Percentiles rank a stretch among this genome's conserved stretches.
phyloP scores from a whole-genome alignment of 2,113 vertebrate species.

The Chlamydotis undulata region DNA sequence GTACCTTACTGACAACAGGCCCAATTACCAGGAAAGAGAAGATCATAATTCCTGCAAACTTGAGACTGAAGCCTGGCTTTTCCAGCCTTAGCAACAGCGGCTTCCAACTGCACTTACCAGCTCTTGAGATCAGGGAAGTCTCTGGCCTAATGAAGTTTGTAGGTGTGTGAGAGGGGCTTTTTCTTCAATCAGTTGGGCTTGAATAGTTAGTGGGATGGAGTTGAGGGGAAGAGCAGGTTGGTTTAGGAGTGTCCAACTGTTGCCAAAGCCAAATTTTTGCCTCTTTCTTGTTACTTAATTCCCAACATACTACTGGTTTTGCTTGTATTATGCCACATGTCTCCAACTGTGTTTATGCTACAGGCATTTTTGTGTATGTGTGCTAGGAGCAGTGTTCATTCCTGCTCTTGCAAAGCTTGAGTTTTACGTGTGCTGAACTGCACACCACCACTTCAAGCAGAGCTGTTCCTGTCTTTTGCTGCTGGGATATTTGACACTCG shows the following conservation, averaged over 20 bases:
- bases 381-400: neutral
- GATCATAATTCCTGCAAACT: neutral
- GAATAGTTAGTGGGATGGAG: neutral
- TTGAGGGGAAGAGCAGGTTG: neutral
- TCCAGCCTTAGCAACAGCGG: neutral
- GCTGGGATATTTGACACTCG: neutral
- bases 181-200: neutral
- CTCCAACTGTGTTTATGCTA: neutral
- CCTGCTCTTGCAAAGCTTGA: neutral
- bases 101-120: neutral
- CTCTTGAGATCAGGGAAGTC: neutral
- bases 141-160: neutral
- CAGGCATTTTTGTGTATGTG: neutral
- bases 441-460: neutral
- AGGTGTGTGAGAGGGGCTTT: neutral
- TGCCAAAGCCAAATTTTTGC: neutral
- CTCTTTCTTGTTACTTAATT: neutral
- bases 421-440: neutral
- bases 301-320: neutral
- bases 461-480: neutral
- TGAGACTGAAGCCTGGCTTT: neutral
- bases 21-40: neutral
- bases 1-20: neutral
- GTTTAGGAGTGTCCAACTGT: neutral
- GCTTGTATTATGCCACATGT: neutral